phyloP scores from a whole-genome alignment of 2,888 invertebrate genomes.

The Aleiodes testaceus region DNA sequence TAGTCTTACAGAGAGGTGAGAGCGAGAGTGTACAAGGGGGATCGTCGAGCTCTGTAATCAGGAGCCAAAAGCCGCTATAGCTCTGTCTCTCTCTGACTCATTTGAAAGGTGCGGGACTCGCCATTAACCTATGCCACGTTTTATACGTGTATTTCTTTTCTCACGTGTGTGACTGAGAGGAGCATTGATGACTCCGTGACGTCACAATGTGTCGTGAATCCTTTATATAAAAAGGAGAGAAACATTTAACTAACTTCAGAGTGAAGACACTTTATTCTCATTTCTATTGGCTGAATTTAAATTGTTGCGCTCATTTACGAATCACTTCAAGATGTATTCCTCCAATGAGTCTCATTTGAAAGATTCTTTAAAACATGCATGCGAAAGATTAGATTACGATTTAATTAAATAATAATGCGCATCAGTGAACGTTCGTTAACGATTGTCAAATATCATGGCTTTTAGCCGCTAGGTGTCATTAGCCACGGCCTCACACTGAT shows the following conservation, averaged over 20 bases:
- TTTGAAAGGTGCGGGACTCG: slow-evolving; percentile 55
- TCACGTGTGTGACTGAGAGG: slow-evolving; percentile 24
- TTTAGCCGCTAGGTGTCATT: slow-evolving; percentile 71
- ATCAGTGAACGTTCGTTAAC: slow-evolving; percentile 62
- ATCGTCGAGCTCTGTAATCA: slow-evolving; percentile 71
- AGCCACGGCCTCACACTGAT: slow-evolving; percentile 64
- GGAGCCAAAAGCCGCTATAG: slow-evolving; percentile 65
- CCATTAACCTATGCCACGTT: slow-evolving; percentile 69
- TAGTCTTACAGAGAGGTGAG: slow-evolving; percentile 61
- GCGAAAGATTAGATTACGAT: too few species aligned
- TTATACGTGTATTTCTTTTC: slow-evolving; percentile 51
- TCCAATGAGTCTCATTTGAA: too few species aligned
- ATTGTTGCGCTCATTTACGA: too few species aligned
- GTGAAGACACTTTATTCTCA: too few species aligned
- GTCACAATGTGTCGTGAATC: not conserved
- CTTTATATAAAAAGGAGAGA: too few species aligned
- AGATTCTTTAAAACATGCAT: too few species aligned
- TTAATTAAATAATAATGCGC: not conserved
- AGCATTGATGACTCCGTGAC: slow-evolving; percentile 43
- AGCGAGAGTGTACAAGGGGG: slow-evolving; percentile 66
- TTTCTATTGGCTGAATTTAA: too few species aligned
- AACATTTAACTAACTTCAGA: too few species aligned
- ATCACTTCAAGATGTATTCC: too few species aligned
- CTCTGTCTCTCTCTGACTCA: not conserved
- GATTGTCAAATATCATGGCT: slow-evolving; percentile 70